Evolutionary conservation across 2,888 invertebrate genomes (phyloP), one percentile per base, ranked within the genome.

Genomic region (Agrypnus murinus): DNA sequence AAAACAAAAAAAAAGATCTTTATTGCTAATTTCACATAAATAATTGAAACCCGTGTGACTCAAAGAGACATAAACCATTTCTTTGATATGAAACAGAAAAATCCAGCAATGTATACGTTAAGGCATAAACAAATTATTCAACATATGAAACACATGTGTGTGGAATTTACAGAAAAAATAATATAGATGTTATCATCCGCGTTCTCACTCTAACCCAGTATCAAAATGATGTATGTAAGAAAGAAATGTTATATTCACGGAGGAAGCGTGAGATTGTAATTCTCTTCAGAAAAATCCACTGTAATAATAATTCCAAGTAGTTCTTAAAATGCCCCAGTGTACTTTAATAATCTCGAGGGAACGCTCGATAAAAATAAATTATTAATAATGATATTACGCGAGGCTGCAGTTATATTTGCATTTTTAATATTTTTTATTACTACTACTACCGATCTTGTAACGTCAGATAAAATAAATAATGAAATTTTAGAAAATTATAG

Each of bases 401-500:
- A 58, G 19, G 19, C 9, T 38, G 40, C 43, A 14, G 1, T 58
- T n/a, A 17, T 43, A 6, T 57, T 14, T 19, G 10, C 17, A 7
- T 2, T 40, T 7, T 12, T 58, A 2, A 12, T 25, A 7, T 9
- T 58, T 2, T 31, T 25, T 15, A 9, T 43, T n/a, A n/a, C n/a
- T n/a, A n/a, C n/a, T n/a, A n/a, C n/a, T n/a, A n/a, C n/a, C 0
- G 14, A 12, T n/a, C 6, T 4, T 9, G 57, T 43, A 12, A 38
- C 12, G 1, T 6, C 46, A 0, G 58, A 59, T 32, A 66, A 66
- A 59, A 32, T 66, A 9, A 34, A 15, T 14, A 48, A 4, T 4
- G 53, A 69, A 60, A 65, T 40, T 19, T 55, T 73, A 25, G 77
- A 74, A 40, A 81, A 83, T 69, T 83, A 85, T 71, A 81, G 80